Evolutionary conservation across 2,797 vertebrate genomes (phyloP).

Genomic region (Sebastes diploproa): DNA sequence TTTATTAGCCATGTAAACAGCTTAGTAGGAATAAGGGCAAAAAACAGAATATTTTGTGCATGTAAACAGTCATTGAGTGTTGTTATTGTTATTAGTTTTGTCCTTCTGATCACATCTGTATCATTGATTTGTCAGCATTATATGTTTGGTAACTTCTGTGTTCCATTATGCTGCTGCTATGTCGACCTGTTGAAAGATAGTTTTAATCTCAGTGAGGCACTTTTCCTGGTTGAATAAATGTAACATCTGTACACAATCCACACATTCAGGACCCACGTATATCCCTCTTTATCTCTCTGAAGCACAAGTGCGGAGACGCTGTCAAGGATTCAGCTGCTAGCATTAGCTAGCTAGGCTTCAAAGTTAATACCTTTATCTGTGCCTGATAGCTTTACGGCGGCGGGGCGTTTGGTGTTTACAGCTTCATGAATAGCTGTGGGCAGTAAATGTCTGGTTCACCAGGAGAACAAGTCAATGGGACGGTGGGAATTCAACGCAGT

Average conservation of each 20-base stretch:
- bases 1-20: no score
- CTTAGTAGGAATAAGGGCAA: no score
- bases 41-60: no score
- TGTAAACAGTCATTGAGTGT: not conserved
- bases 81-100: not conserved
- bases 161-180: not conserved
- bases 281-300: not conserved
- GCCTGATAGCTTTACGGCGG: conserved; percentile 15
- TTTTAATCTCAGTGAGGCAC: not conserved
- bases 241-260: not conserved
- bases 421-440: not conserved
- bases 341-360: conserved; percentile 4
- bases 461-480: not conserved
- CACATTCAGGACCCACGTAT: not conserved
- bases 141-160: not conserved
- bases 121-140: not conserved
- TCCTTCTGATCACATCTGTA: not conserved
- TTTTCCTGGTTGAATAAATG: not conserved
- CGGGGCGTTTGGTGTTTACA: not conserved
- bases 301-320: not conserved
- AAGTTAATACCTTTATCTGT: conserved; percentile 22
- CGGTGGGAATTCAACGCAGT: not conserved
- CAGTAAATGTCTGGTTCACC: not conserved
- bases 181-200: not conserved
- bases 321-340: not conserved